phyloP scores from a whole-genome alignment of 64 coral and sea anemone genomes.

The Stichodactyla mertensii region DNA sequence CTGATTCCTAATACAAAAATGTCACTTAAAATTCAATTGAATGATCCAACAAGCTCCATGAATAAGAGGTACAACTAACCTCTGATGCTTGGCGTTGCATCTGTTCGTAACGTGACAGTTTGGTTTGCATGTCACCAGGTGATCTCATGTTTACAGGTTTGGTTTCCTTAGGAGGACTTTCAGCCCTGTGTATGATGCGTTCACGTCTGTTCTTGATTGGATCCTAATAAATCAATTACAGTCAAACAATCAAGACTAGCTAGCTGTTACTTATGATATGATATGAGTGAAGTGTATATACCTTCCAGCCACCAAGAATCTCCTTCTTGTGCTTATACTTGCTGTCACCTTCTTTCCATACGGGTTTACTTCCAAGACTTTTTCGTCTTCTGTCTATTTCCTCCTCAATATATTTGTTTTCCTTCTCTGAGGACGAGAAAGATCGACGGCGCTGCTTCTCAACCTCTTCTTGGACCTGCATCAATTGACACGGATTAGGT shows the following conservation, averaged over 20 bases:
- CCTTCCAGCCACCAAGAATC: constrained; percentile 30
- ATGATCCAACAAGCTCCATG: too few relatives aligned
- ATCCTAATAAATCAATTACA: not conserved
- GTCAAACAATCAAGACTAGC: not conserved
- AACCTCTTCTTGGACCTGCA: not conserved
- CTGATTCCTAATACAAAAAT: constrained; percentile 10
- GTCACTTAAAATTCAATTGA: not conserved
- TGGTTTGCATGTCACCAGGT: not conserved
- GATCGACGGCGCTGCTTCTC: not conserved
- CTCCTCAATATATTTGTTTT: not conserved
- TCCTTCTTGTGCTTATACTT: constrained; percentile 14
- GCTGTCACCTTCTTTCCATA: constrained; percentile 21
- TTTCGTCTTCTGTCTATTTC: not conserved
- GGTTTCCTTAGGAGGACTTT: not conserved
- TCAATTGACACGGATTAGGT: not conserved
- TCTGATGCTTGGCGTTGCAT: constrained; percentile 10
- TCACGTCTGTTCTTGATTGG: constrained; percentile 9
- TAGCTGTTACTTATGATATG: too few relatives aligned
- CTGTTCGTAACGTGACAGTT: not conserved
- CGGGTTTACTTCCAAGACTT: constrained; percentile 3
- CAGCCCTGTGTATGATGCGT: not conserved
- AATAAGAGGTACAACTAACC: not conserved
- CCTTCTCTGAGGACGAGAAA: not conserved
- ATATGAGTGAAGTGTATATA: not conserved
- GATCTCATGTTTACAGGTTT: not conserved